Base-by-base conservation (phyloP, 92 coral and sea anemone species). In the Bergia puertoricense region DNA sequence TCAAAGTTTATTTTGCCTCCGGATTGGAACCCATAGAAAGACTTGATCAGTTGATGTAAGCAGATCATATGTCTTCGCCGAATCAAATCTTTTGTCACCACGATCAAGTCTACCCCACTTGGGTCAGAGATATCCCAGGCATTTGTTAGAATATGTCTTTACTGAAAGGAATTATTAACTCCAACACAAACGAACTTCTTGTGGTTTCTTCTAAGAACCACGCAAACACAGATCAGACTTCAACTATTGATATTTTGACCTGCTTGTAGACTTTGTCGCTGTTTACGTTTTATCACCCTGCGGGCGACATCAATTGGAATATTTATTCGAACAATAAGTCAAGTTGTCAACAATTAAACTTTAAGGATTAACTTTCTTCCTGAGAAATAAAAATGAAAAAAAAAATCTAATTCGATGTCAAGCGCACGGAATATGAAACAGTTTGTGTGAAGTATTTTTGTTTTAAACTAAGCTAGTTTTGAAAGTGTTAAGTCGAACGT, bases 1-100 rank as follows among this genome's bases (percentile, higher is more conserved):
- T 37, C 41, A 10, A 23, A 73, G 77, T 73, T 73, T 73, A 73
- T 73, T 38, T 73, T 73, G 77, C 77, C 77, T 39, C 40, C 77
- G 77, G 77, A 73, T 8, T 39, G 77, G 20, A 10, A 39, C 77
- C 77, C 40, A 73, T 36, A 73, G 77, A 73, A 73, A 37, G 77
- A 73, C 77, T 11, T 73, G 18, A 73, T 73, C 23, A 73, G 40
- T 36, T 73, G 77, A 37, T 73, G 77, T 62, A 62, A 22, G 30
- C 1, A 62, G 69, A 62, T 62, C 69, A 62, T 1, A 22, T 62
- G n/a, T 62, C 69, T 62, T 62, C 8, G 69, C 30, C 69, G 69
- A 62, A 62, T 62, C 69, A 62, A 62, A 62, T 62, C 69, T 22
- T 62, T 62, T 62, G 69, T 62, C 69, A 18, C n/a, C 69, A 62